Evolutionary conservation across 2,797 vertebrate species (phyloP).

Genomic region (Molossus alvarezi): DNA sequence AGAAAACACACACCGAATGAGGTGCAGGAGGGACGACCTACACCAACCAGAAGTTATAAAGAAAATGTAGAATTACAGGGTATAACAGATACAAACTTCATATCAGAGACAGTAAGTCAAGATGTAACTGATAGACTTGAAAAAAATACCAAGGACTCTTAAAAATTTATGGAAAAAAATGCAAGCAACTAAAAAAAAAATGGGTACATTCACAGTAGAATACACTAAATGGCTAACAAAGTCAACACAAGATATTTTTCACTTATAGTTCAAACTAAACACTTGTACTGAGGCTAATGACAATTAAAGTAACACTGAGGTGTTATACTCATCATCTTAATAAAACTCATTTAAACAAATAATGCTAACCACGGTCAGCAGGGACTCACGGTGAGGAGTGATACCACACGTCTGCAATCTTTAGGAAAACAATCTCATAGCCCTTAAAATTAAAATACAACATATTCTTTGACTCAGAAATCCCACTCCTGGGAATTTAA

Average conservation of each 20-base stretch:
- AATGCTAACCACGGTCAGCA: neutral
- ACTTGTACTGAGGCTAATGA: neutral
- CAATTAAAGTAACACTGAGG: slow-evolving; percentile 7
- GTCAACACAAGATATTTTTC: neutral
- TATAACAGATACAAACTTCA: neutral
- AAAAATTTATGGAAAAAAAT: slow-evolving; percentile 20
- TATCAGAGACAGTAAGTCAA: neutral
- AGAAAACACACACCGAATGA: neutral
- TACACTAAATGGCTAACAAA: neutral
- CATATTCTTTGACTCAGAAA: slow-evolving; percentile 41
- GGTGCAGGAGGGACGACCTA: neutral
- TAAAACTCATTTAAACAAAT: slow-evolving; percentile 44
- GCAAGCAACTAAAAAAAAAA: slow-evolving; percentile 12
- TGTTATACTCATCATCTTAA: neutral
- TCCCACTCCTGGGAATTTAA: slow-evolving; percentile 34
- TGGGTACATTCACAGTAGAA: slow-evolving; percentile 9
- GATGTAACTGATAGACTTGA: neutral
- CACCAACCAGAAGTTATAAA: slow-evolving; percentile 29
- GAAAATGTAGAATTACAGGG: neutral
- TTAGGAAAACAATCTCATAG: neutral
- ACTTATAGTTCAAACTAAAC: neutral
- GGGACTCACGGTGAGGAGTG: neutral
- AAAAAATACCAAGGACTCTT: slow-evolving; percentile 16
- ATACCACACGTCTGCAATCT: neutral
- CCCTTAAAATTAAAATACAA: slow-evolving; percentile 41